These are phyloP conservation scores for Eriosoma lanigerum DNA, from an alignment of 1,140 invertebrate genomes.

Conservation along the genomic window DNA sequence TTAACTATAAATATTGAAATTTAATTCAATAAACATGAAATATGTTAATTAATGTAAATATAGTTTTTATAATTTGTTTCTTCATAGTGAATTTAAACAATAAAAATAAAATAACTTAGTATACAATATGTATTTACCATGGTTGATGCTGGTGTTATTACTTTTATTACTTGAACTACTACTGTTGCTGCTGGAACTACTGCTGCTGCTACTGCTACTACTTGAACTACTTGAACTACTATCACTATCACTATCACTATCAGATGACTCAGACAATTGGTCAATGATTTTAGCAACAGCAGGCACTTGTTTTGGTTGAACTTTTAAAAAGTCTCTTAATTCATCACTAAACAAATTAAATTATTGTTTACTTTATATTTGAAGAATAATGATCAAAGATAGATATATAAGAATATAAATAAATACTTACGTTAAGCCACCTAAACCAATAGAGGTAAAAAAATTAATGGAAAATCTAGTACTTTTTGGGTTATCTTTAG, in stretches of 20 bases:
- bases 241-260: slow-evolving; percentile 28
- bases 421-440: slow-evolving; percentile 79
- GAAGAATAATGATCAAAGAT: too few species aligned
- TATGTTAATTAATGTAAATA: too few species aligned
- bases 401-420: not conserved
- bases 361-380: too few species aligned
- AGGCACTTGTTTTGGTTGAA: slow-evolving; percentile 28
- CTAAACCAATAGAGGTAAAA: slow-evolving; percentile 97
- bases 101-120: too few species aligned
- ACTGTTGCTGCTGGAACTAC: not conserved
- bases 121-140: not conserved
- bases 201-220: not conserved
- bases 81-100: too few species aligned
- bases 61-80: too few species aligned
- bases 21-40: too few species aligned
- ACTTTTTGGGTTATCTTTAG: slow-evolving; percentile 92
- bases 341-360: slow-evolving; percentile 30
- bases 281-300: slow-evolving; percentile 37
- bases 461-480: slow-evolving; percentile 99
- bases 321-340: slow-evolving; percentile 51
- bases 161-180: not conserved
- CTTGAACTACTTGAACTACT: too few species aligned
- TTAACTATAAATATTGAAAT: too few species aligned
- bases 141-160: not conserved
- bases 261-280: slow-evolving; percentile 13